Base-by-base conservation (phyloP, 2,797 vertebrate species). In the Sciurus vulgaris region DNA sequence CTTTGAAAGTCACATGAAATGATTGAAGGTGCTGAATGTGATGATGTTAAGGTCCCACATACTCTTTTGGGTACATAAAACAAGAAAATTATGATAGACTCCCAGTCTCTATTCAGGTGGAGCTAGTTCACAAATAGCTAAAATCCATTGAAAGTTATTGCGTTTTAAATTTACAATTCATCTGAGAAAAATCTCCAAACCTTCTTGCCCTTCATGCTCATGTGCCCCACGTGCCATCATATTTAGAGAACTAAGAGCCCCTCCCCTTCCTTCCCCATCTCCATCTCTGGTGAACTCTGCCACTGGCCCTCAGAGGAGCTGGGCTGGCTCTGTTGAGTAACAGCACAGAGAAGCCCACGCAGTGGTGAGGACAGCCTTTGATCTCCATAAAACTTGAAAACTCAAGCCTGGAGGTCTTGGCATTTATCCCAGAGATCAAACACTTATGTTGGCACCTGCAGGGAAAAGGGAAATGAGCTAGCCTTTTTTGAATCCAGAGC, bases 351-450 rank as follows among this genome's bases (percentile, higher is more conserved):
- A 96, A 96, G 47, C 86, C 88, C 94, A 95, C 78, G 76, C 72
- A 54, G 89, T 82, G 96, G 95, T 91, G 89, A 86, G 90, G 94
- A 93, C 67, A 94, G 86, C 35, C 96, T 98, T 97, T 97, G 97
- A 98, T 98, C 96, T 94, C 90, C 78, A 96, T 87, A 91, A 96
- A 86, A 94, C 96, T 86, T 94, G 95, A 98, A 97, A 97, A 95
- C 94, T 95, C 91, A 89, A 96, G 86, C 96, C 97, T 95, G 96
- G 83, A 96, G 96, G 96, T 96, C 93, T 95, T 97, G 96, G 94
- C 93, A 94, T 95, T 93, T 94, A 96, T 94, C 96, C 98, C 95
- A 97, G 94, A 97, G 96, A 98, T 97, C 97, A 98, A 98, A 98
- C 94, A 97, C 90, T 96, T 97, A 96, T 86, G 96, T 92, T 97